phyloP scores from a whole-genome alignment of 2,113 vertebrate genomes.

The Rattus norvegicus region DNA sequence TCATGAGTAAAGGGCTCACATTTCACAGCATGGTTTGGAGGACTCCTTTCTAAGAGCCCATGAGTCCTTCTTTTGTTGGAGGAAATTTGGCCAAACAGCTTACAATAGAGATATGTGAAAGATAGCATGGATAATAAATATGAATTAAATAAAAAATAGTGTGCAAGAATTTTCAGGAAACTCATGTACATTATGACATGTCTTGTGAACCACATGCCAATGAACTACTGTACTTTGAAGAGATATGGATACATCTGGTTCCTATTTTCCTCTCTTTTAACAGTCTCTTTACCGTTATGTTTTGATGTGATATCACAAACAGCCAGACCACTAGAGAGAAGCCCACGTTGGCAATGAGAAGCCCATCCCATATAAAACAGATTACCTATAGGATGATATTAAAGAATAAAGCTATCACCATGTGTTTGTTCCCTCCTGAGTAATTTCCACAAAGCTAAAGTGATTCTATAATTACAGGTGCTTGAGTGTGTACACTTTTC shows the following conservation, averaged over 20 bases:
- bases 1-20: neutral
- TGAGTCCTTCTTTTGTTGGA: neutral
- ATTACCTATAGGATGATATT: neutral
- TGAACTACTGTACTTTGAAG: neutral
- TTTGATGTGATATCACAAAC: neutral
- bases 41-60: neutral
- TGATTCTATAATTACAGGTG: neutral
- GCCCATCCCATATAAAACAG: neutral
- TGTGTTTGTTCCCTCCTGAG: neutral
- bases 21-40: neutral
- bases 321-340: neutral
- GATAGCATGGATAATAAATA: neutral
- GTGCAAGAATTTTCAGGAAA: neutral
- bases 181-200: no score
- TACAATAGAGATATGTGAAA: no score
- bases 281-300: neutral
- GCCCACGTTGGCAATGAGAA: neutral
- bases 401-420: neutral
- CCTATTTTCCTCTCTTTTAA: neutral
- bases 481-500: neutral
- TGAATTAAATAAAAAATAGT: neutral
- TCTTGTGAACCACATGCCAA: neutral
- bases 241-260: neutral
- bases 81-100: neutral
- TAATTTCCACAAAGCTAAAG: neutral